Evolutionary conservation across 2,888 invertebrate genomes (phyloP).

Genomic region (Microdon myrmicae): DNA sequence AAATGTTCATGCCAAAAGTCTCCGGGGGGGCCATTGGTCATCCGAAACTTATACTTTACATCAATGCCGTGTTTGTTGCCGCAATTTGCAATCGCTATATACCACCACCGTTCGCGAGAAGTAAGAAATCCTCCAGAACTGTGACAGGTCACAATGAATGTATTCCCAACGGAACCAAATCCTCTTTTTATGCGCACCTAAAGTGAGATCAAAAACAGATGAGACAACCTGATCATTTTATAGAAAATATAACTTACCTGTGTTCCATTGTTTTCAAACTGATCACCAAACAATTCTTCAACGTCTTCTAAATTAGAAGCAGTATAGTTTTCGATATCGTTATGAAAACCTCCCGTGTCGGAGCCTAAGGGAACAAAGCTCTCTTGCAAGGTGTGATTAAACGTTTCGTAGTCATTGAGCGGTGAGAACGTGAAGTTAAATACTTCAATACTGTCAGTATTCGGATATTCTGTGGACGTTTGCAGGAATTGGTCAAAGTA

Average conservation of each 20-base stretch:
- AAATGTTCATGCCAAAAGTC: constrained; percentile 90
- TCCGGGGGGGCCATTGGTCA: constrained; percentile 87
- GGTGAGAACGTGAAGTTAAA: constrained; percentile 19
- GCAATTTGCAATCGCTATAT: constrained; percentile 86
- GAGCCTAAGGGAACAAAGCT: constrained; percentile 37
- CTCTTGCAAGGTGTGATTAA: constrained; percentile 36
- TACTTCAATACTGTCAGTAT: constrained; percentile 20
- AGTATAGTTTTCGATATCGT: constrained; percentile 57
- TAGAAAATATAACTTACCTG: constrained; percentile 4
- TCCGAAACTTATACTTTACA: constrained; percentile 80
- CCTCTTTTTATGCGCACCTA: constrained; percentile 47
- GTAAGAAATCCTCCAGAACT: constrained; percentile 80
- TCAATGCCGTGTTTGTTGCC: constrained; percentile 79
- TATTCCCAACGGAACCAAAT: constrained; percentile 53
- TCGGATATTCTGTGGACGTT: constrained; percentile 60
- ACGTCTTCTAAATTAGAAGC: constrained; percentile 67
- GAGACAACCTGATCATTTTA: background rate
- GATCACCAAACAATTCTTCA: constrained; percentile 67
- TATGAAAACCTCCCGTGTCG: constrained; percentile 51
- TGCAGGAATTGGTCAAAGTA: constrained; percentile 69
- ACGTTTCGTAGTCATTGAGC: constrained; percentile 51
- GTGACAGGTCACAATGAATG: constrained; percentile 71
- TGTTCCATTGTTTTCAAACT: constrained; percentile 31
- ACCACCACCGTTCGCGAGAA: constrained; percentile 93
- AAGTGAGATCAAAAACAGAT: background rate